Evolutionary conservation across 2,797 vertebrate species (phyloP).

Genomic region (Pantherophis vulpinus): DNA sequence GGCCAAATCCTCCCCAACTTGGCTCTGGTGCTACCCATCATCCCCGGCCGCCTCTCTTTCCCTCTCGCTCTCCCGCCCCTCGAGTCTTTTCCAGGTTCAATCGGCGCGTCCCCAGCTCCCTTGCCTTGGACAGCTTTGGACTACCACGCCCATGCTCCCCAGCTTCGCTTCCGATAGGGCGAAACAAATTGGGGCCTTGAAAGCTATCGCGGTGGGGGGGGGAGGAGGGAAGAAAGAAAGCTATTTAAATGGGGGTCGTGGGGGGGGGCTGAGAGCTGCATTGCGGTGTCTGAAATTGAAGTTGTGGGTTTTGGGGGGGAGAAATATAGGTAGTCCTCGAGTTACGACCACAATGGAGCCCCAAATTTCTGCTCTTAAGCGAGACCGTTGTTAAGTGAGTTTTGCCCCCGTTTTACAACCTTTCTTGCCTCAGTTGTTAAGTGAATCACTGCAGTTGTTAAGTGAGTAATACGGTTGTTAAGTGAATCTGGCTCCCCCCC

Average conservation of each 20-base stretch:
- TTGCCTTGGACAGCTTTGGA: background rate
- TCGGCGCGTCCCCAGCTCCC: background rate
- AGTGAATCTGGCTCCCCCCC: too few species aligned
- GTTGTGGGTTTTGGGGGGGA: background rate
- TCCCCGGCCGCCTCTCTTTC: background rate
- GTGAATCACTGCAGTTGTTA: too few species aligned
- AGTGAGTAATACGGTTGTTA: too few species aligned
- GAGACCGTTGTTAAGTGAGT: too few species aligned
- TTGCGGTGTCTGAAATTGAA: background rate
- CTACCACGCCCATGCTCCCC: background rate
- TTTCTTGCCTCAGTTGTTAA: too few species aligned
- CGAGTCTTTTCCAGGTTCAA: background rate
- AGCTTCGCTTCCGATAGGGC: background rate
- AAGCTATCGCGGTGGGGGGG: background rate
- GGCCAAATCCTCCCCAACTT: background rate
- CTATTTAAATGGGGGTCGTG: background rate
- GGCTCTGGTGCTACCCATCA: background rate
- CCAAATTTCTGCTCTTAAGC: too few species aligned
- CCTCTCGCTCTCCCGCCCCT: background rate
- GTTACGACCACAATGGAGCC: too few species aligned
- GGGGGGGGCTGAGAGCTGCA: accelerated
- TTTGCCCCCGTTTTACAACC: too few species aligned
- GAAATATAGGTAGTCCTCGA: too few species aligned
- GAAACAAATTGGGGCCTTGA: background rate
- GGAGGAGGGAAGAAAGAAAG: background rate